Evolutionary conservation across 2,888 invertebrate genomes (phyloP), one percentile per base, ranked within the genome.

Genomic region (Lacanobia oleracea): DNA sequence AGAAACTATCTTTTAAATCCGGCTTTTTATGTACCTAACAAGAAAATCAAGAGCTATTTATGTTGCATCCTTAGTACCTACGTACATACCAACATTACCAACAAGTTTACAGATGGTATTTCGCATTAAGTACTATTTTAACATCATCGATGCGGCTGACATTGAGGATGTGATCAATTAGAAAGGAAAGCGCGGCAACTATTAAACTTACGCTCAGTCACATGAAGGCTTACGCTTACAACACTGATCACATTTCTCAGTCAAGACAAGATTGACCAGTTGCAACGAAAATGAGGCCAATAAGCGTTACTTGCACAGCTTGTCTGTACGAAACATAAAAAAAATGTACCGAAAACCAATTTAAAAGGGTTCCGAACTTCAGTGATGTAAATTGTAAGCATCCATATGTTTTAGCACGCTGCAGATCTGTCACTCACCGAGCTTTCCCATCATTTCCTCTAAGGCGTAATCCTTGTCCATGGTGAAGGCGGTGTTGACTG

Each of bases 391-490:
- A 65, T 71, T 79, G 21, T 63, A 68, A 81, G 60, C 63, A 63
- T 79, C 91, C 92, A 93, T 93, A 93, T 93, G 93, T 85, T 91
- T 69, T 72, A 81, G 79, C 82, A 82, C 74, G 72, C 73, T 72
- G 72, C 64, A 51, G 54, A 76, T 67, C 63, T 60, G 65, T 57
- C 71, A 93, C 96, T 96, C 87, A 97, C 97, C 97, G 87, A 97
- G 93, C 90, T 97, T 97, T 86, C 96, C 97, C 97, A 97, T 97
- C 90, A 97, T 96, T 85, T 97, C 97, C 88, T 97, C 97, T 69
- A 97, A 89, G 43, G 97, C 97, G 87, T 95, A 96, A 93, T 97
- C 97, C 90, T 97, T 97, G 88, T 97, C 97, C 97, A 97, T 97
- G 89, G 65, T 92, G 83, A 60, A 7, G 73, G 66, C 57, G 70